phyloP scores from a whole-genome alignment of 2,888 invertebrate genomes.

The Drosophila nr. perissopoda region DNA sequence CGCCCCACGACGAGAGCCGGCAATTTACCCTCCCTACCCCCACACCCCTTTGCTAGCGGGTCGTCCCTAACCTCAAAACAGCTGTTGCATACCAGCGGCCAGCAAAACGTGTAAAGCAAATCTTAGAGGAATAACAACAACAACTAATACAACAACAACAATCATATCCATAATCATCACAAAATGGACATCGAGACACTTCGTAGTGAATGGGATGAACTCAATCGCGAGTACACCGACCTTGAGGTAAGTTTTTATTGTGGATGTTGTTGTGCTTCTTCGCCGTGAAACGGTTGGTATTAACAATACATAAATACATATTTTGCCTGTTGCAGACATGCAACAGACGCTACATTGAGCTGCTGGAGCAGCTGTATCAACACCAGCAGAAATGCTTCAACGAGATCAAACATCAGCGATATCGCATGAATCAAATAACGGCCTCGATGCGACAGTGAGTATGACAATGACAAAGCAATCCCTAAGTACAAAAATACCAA shows the following conservation, averaged over 20 bases:
- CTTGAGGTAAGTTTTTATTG: conserved; percentile 88
- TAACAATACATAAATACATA: background rate
- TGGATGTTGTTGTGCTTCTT: conserved; percentile 4
- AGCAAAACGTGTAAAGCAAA: conserved; percentile 43
- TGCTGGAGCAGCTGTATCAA: conserved; percentile 93
- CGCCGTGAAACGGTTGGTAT: conserved; percentile 48
- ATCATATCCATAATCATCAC: conserved; percentile 6
- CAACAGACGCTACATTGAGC: conserved; percentile 93
- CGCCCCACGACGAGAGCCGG: conserved; percentile 34
- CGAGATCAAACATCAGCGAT: conserved; percentile 95
- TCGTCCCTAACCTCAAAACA: conserved; percentile 62
- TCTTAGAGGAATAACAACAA: conserved; percentile 9
- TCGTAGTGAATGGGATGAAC: conserved; percentile 91
- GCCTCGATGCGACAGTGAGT: conserved; percentile 93
- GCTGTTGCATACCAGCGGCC: conserved; percentile 65
- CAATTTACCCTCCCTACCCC: conserved; percentile 24
- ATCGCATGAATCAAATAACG: conserved; percentile 93
- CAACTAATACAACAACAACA: conserved; percentile 23
- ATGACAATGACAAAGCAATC: conserved; percentile 5
- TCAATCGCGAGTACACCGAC: conserved; percentile 91
- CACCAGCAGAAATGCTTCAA: conserved; percentile 94
- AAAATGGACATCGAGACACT: conserved; percentile 87
- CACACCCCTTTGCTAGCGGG: background rate
- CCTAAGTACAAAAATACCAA: conserved; percentile 12
- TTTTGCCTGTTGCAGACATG: conserved; percentile 63